Base-by-base conservation (phyloP, 2,888 invertebrate genomes). In the Trissolcus brochymenae region DNA sequence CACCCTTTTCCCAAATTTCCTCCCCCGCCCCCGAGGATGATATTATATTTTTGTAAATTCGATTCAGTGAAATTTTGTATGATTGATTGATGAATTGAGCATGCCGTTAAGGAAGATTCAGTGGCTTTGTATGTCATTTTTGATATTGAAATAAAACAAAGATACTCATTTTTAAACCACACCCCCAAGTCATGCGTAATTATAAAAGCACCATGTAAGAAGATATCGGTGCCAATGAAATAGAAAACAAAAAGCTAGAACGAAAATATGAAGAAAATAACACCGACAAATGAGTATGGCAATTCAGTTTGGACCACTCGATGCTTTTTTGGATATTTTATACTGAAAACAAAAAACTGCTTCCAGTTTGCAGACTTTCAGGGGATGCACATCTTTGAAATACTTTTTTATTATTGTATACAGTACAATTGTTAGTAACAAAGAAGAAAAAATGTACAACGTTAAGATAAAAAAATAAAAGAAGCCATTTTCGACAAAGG, bases 241-340 rank as follows among this genome's bases (percentile, higher is more conserved):
- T 14, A 4, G 43, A n/a, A 43, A 35, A 35, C 29, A 29, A 29
- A 7, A 29, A 9, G 25, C 4, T 25, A 25, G 6, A 46, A 46
- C 14, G 14, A 46, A 16, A 16, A 16, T 1, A 7, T 2, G 2
- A 16, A 14, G 11, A 46, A 14, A 46, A n/a, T 46, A 4, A 14
- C 3, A 25, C 25, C 4, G 25, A 25, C 14, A 14, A 6, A 46
- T n/a, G 19, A 16, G 7, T 46, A 3, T 41, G 21, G 49, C 40
- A 43, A 21, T 41, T 14, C 21, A 54, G 29, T 55, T 57, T 59
- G 74, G 66, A 73, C 66, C 66, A 40, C 3, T 55, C 67, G 59
- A 64, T 75, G 16, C 64, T 57, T 64, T 75, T 59, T 64, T 68
- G 68, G n/a, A 75, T 59, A 16, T 64, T 64, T 75, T 59, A 40